Conservation (phyloP, 2,797 vertebrate species). For the Scolopax bukidnonensis region DNA sequence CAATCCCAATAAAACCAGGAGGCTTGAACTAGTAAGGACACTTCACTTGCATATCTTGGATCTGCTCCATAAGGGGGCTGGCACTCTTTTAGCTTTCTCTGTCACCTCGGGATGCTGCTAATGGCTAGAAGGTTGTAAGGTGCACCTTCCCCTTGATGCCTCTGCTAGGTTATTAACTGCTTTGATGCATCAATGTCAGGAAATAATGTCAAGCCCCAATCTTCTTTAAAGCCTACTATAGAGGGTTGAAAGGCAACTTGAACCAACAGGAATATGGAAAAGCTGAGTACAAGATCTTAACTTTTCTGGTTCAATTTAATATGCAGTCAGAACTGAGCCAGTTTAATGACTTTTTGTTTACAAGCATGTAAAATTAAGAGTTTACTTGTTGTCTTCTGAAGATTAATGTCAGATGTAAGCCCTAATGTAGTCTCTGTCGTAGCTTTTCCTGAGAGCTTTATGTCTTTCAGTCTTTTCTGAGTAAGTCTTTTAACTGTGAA, state of each 20-base stretch:
- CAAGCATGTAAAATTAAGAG: not conserved
- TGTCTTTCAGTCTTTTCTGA: not conserved
- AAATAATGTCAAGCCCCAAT: not conserved
- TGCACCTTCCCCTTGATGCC: not conserved
- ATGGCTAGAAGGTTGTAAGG: not conserved
- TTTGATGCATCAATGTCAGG: not conserved
- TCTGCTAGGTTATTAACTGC: not conserved
- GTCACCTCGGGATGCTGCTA: not conserved
- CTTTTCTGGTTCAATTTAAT: not conserved
- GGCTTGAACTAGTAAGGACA: not conserved
- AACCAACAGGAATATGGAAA: not conserved
- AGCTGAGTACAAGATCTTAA: not conserved
- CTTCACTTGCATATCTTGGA: fast-evolving
- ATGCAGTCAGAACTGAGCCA: not conserved
- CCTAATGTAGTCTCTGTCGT: not conserved
- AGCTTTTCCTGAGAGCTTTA: not conserved
- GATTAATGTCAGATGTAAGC: not conserved
- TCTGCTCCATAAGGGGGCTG: not conserved
- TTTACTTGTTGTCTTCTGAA: not conserved
- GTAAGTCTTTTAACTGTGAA: not conserved
- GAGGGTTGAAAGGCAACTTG: not conserved
- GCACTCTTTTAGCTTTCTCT: not conserved
- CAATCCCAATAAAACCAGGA: not conserved
- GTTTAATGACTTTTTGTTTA: not conserved
- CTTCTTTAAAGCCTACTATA: not conserved